Evolutionary conservation across 2,888 invertebrate species (phyloP), one percentile per base, ranked within the genome.

Genomic region (Aphidoletes aphidimyza): DNA sequence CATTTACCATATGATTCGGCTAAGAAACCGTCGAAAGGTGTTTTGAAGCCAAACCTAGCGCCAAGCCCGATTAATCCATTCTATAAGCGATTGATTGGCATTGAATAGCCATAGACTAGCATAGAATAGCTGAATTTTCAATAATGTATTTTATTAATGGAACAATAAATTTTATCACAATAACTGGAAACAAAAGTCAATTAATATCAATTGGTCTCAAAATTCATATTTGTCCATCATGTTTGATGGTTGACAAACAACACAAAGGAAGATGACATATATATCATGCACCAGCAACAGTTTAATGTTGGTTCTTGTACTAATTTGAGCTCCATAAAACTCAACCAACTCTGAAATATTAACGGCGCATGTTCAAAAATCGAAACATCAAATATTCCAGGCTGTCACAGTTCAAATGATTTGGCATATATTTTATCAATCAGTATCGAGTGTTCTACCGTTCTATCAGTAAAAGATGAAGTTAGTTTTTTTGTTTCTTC

Each of bases 51-150:
- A 0, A 91, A 91, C 83, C 92, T 92, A 0, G 91, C 93, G 0
- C 92, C 93, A 0, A 94, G 94, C 0, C 95, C 95, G 0, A 93
- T 95, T 0, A 94, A 95, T 89, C 95, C 95, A 0, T 95, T 95
- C 89, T 94, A 94, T 87, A 93, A 92, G 87, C 92, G 91, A 87
- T 92, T 91, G 85, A 86, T 90, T 17, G 88, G 88, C 84, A 85
- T 89, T 0, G 88, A 86, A 81, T 81, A 37, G 11, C n/a, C n/a
- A n/a, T n/a, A n/a, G n/a, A n/a, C n/a, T n/a, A n/a, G n/a, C n/a
- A n/a, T n/a, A 19, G n/a, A n/a, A 30, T 26, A 30, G 6, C 17
- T 47, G 1, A 69, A 69, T 1, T 30, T 69, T 30, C 69, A 69
- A 30, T 11, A 22, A 22, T 54, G 54, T 54, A 54, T 22, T 22